Conservation (phyloP, 1,140 invertebrate genomes). For the Proales similis region DNA sequence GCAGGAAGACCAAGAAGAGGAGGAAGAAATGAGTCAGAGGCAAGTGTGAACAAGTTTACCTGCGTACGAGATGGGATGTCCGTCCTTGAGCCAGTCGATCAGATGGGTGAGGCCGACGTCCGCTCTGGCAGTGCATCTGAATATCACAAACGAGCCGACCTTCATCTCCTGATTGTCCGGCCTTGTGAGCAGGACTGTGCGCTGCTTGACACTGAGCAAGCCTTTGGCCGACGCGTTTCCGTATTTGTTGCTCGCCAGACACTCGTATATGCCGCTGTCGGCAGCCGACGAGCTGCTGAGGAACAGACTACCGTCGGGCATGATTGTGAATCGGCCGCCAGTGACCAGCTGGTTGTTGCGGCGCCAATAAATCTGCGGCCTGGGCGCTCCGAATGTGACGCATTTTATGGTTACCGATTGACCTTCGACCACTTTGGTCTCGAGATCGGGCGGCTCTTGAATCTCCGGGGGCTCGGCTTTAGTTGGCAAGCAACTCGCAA, state of each 20-base stretch:
- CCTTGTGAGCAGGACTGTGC: constrained; percentile 19
- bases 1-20: too few relatives aligned
- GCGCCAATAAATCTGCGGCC: constrained; percentile 31
- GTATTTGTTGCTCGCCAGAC: constrained; percentile 32
- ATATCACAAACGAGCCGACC: constrained; percentile 30
- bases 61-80: constrained; percentile 31
- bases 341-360: constrained; percentile 32
- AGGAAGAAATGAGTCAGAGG: too few relatives aligned
- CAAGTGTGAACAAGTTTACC: too few relatives aligned
- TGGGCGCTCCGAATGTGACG: constrained; percentile 31
- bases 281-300: constrained; percentile 19
- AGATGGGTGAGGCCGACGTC: constrained; percentile 20
- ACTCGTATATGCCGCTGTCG: constrained; percentile 35
- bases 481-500: neutral
- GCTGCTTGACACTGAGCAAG: constrained; percentile 26
- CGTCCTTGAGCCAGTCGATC: constrained; percentile 38
- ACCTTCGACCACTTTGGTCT: constrained; percentile 30
- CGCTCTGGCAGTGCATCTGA: constrained; percentile 37
- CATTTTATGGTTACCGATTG: constrained; percentile 19
- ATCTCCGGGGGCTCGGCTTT: constrained; percentile 35
- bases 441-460: constrained; percentile 13
- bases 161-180: constrained; percentile 36
- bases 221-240: constrained; percentile 22
- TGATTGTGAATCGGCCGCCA: constrained; percentile 32
- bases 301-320: constrained; percentile 25